Evolutionary conservation across 1,140 invertebrate genomes (phyloP).

Genomic region (Lucilia sericata): DNA sequence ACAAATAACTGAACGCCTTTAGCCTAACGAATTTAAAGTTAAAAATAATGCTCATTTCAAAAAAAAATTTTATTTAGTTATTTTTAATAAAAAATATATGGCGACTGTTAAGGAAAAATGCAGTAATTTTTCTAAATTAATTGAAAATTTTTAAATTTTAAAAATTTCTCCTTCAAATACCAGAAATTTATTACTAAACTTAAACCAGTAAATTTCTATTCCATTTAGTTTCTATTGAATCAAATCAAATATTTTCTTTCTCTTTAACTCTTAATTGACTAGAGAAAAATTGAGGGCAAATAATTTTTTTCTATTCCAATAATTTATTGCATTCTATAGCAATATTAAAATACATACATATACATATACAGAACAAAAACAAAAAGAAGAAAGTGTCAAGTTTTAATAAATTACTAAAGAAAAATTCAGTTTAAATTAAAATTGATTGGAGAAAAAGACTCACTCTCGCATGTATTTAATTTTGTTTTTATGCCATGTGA

Average conservation of each 20-base stretch:
- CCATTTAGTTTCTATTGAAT: background rate
- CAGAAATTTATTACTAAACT: too few species aligned
- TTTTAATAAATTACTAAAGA: constrained; percentile 2
- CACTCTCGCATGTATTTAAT: background rate
- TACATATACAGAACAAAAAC: background rate
- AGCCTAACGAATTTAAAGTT: too few species aligned
- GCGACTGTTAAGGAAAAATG: too few species aligned
- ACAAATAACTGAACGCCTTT: too few species aligned
- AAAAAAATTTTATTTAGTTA: too few species aligned
- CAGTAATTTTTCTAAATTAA: too few species aligned
- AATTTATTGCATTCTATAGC: background rate
- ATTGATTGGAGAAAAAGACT: background rate
- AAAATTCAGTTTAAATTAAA: constrained; percentile 9
- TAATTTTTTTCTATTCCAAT: background rate
- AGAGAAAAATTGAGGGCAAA: constrained; percentile 5
- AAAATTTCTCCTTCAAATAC: too few species aligned
- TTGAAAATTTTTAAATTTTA: too few species aligned
- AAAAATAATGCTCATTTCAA: too few species aligned
- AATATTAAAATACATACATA: background rate
- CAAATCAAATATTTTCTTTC: background rate
- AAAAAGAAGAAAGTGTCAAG: background rate
- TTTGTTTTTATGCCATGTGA: background rate
- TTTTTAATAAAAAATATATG: too few species aligned
- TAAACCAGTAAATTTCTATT: too few species aligned
- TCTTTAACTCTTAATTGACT: background rate